These are phyloP conservation scores for Perdita meconis DNA, from an alignment of 2,888 invertebrate species.

Conservation along the genomic window DNA sequence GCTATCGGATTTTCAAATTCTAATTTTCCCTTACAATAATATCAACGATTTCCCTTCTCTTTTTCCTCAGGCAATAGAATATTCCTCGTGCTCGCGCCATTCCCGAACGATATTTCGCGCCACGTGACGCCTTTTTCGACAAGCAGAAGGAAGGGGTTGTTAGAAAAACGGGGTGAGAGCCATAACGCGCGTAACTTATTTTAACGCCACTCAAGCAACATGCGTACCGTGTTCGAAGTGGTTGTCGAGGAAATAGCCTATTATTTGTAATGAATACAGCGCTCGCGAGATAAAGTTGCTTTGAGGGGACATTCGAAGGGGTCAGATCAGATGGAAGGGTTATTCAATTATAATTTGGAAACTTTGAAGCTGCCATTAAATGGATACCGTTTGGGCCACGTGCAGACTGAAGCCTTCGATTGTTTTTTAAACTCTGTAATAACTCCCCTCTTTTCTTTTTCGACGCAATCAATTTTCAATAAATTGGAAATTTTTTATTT, in stretches of 20 bases:
- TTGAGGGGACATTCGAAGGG: conserved; percentile 43
- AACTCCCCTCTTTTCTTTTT: too few relatives aligned
- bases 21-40: background rate
- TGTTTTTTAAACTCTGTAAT: too few relatives aligned
- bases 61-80: background rate
- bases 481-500: too few relatives aligned
- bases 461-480: too few relatives aligned
- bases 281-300: conserved; percentile 59
- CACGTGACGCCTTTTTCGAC: conserved; percentile 1
- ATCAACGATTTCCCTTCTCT: background rate
- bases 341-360: conserved; percentile 36
- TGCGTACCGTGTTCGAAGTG: conserved; percentile 54
- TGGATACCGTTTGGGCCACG: background rate
- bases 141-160: conserved; percentile 24
- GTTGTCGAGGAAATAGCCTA: conserved; percentile 65
- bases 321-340: conserved; percentile 47
- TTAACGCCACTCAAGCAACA: conserved; percentile 55
- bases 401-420: background rate
- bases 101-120: conserved; percentile 11
- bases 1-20: background rate
- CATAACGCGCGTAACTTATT: conserved; percentile 44
- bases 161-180: conserved; percentile 1
- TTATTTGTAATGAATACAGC: conserved; percentile 70
- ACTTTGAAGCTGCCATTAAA: conserved; percentile 27
- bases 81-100: background rate